phyloP scores from a whole-genome alignment of 1,140 invertebrate species.

The Lamellibrachia luymesi region DNA sequence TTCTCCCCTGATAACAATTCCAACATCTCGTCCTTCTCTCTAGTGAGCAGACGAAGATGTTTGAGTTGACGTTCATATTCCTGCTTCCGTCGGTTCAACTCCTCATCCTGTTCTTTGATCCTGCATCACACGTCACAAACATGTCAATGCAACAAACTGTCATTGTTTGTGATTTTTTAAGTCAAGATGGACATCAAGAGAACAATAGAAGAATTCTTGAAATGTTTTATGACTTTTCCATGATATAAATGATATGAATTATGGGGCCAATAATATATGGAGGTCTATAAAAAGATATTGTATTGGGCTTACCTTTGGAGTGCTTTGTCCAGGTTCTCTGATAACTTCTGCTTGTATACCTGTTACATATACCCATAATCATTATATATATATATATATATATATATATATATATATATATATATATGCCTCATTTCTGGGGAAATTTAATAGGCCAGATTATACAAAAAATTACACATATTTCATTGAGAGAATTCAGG shows the following conservation, averaged over 20 bases:
- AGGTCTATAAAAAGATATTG: background rate
- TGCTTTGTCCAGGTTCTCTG: conserved; percentile 17
- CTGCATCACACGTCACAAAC: too few species aligned
- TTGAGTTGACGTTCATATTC: conserved; percentile 53
- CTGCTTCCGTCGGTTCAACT: conserved; percentile 43
- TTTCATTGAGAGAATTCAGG: too few species aligned
- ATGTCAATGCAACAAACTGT: background rate
- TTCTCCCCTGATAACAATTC: conserved; percentile 38
- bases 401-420: background rate
- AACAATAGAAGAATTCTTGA: background rate
- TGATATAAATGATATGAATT: background rate
- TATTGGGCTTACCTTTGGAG: background rate
- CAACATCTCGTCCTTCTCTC: conserved; percentile 48
- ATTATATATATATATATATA: background rate
- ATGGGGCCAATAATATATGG: background rate
- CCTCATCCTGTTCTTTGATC: conserved; percentile 48
- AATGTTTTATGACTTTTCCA: background rate
- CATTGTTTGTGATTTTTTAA: background rate
- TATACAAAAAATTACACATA: too few species aligned
- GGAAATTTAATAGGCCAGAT: too few species aligned
- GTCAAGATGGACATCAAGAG: background rate
- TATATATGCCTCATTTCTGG: background rate
- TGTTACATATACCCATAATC: too few species aligned
- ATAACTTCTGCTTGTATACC: background rate
- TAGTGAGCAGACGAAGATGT: conserved; percentile 43